Conservation (phyloP, 1,140 invertebrate genomes). For the Philotrypesis tridentata region DNA sequence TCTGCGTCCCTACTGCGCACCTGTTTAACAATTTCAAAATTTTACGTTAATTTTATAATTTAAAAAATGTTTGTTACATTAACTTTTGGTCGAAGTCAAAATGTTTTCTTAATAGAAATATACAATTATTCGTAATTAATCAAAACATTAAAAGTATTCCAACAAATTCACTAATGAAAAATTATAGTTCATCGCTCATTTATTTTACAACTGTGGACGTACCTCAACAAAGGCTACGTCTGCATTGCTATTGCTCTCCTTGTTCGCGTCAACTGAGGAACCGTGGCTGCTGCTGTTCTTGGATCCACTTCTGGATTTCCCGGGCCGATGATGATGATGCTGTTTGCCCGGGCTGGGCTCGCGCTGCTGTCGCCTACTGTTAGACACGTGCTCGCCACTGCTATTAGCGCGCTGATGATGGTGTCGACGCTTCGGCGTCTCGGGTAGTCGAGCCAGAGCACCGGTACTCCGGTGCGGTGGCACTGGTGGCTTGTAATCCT, state of each 20-base stretch:
- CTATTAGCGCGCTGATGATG: slow-evolving; percentile 66
- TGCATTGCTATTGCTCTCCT: slow-evolving; percentile 54
- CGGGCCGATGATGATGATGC: slow-evolving; percentile 36
- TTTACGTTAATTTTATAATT: neutral
- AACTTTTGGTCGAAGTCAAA: neutral
- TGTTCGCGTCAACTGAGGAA: neutral
- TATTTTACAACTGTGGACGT: too few relatives aligned
- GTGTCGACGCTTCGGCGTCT: slow-evolving; percentile 69
- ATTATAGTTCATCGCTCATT: too few relatives aligned
- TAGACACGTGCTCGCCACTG: slow-evolving; percentile 15
- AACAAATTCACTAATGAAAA: too few relatives aligned
- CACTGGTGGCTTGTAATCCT: slow-evolving; percentile 88
- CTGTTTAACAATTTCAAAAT: slow-evolving; percentile 39
- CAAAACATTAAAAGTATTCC: too few relatives aligned
- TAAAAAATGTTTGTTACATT: neutral
- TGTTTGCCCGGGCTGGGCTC: slow-evolving; percentile 46
- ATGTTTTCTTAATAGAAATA: too few relatives aligned
- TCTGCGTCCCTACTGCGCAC: slow-evolving; percentile 47
- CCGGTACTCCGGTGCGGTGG: slow-evolving; percentile 87
- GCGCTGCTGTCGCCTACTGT: neutral
- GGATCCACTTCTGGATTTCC: slow-evolving; percentile 47
- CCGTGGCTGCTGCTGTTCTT: slow-evolving; percentile 48
- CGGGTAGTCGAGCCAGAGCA: slow-evolving; percentile 66
- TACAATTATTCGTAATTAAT: too few relatives aligned
- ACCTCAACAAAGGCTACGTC: slow-evolving; percentile 67